Conservation (phyloP, 1,140 invertebrate genomes). For the Papilio polyxenes region DNA sequence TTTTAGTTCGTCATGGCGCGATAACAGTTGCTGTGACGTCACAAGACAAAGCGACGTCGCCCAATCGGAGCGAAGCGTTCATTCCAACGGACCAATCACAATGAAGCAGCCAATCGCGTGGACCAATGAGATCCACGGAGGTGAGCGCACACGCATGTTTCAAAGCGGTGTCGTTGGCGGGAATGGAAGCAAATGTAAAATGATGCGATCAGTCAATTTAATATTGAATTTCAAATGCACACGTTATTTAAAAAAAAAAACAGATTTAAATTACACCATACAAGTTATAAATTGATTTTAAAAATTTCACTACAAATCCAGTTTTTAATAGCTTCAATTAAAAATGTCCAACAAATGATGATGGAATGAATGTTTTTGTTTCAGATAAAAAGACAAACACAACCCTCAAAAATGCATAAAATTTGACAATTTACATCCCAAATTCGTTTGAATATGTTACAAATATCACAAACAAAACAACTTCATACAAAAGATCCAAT, state of each 20-base stretch:
- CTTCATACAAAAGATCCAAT: not conserved
- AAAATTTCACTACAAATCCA: too few relatives aligned
- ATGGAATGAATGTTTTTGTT: not conserved
- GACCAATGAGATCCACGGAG: constrained; percentile 31
- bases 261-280: not conserved
- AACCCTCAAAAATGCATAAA: not conserved
- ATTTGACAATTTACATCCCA: not conserved
- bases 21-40: constrained; percentile 84
- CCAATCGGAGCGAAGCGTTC: constrained; percentile 50
- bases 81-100: constrained; percentile 45
- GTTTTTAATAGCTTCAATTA: too few relatives aligned
- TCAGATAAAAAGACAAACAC: too few relatives aligned
- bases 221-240: not conserved
- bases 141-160: constrained; percentile 22
- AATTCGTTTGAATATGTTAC: not conserved
- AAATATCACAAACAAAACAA: constrained; percentile 24
- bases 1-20: constrained; percentile 91
- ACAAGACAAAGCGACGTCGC: constrained; percentile 40
- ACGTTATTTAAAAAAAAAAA: not conserved
- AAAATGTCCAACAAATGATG: not conserved
- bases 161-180: constrained; percentile 32
- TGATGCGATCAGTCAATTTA: not conserved
- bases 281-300: constrained; percentile 31
- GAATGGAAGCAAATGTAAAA: constrained; percentile 33
- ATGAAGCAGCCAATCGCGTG: constrained; percentile 52